These are phyloP conservation scores for Macrochelys suwanniensis DNA, from an alignment of 2,797 vertebrate genomes.

Conservation along the genomic window DNA sequence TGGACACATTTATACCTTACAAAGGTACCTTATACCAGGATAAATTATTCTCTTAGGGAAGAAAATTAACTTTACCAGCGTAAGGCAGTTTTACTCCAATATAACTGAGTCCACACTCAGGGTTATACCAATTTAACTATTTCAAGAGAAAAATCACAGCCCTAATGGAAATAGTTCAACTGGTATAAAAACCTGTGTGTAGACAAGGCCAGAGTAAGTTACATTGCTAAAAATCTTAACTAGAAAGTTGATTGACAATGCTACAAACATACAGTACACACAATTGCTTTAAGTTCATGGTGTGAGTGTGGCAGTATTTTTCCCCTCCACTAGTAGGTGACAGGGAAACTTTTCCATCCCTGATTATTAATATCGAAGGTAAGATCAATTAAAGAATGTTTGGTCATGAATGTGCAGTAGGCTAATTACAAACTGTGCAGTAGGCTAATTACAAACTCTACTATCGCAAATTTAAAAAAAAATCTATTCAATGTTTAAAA, in stretches of 20 bases:
- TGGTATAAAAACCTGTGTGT: too few relatives aligned
- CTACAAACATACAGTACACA: background rate
- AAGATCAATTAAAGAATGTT: background rate
- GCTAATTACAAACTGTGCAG: background rate
- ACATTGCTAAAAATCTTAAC: background rate
- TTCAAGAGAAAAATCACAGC: too few relatives aligned
- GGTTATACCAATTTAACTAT: too few relatives aligned
- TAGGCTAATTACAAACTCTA: background rate
- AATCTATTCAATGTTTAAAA: background rate
- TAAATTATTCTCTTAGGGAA: too few relatives aligned
- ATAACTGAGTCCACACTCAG: too few relatives aligned
- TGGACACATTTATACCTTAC: too few relatives aligned
- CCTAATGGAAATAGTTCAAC: too few relatives aligned
- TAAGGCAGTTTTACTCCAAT: too few relatives aligned
- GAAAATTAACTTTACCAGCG: too few relatives aligned
- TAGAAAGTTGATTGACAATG: background rate
- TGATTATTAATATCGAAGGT: background rate
- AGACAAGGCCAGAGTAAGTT: background rate
- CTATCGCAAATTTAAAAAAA: background rate
- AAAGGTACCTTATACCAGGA: too few relatives aligned
- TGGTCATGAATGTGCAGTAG: background rate
- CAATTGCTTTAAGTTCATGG: background rate
- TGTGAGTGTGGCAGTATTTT: background rate
- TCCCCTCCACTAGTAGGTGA: background rate
- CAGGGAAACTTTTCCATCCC: background rate